Evolutionary conservation across 2,888 invertebrate species (phyloP), one percentile per base, ranked within the genome.

Genomic region (Rotaria sp.): DNA sequence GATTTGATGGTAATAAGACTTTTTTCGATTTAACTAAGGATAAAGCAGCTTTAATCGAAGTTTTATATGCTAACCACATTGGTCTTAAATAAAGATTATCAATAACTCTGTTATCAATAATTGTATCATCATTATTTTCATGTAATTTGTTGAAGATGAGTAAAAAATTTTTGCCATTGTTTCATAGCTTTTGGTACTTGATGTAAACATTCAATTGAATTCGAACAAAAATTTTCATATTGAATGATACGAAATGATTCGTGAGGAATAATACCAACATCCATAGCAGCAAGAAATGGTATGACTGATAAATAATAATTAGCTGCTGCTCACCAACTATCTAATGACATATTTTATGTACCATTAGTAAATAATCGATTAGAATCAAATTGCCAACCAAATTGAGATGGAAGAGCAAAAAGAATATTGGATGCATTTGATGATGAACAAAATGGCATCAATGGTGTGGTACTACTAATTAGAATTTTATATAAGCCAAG

Each of bases 271-370:
- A 67, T 30, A 35, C 86, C 87, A 24, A 86, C 86, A 7, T 87
- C 35, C 7, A 87, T 30, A 24, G 86, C 67, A 41, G 85, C 87
- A 11, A 87, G 48, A 84, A 87, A 87, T 50, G 87, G 87, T 4
- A 87, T 75, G 15, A 87, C 86, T 3, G 85, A 85, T n/a, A 87
- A 67, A 75, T 86, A 86, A 55, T 87, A 87, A 84, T 87, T 87
- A 55, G 87, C 87, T n/a, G 84, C 48, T 24, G 87, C 87, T 87
- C 87, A 87, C 87, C 87, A 87, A 67, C 87, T 87, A 21, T 84
- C 74, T 10, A 80, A 50, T 26, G 87, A 85, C 18, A 87, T 85
- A 38, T 35, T 67, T 35, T 35, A 67, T 67, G 67, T 35, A 30
- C 15, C 35, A 35, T 67, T 67, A 15, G 67, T 67, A 35, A 67